Base-by-base conservation (phyloP, 2,797 vertebrate species). In the Tachyglossus aculeatus region DNA sequence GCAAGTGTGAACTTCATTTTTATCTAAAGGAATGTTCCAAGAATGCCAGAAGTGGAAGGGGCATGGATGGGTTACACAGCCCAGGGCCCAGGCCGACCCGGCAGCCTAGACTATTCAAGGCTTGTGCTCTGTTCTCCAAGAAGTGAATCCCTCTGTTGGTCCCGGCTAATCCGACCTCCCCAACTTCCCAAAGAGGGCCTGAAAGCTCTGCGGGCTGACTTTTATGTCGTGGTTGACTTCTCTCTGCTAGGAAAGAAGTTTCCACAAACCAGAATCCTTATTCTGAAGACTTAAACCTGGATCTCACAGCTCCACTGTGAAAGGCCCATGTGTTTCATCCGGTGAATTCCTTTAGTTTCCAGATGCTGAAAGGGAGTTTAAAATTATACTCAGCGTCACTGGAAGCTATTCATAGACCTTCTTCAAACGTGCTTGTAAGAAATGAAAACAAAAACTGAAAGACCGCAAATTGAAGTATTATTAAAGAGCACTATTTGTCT, bases 391-490 rank as follows among this genome's bases (percentile, higher is more conserved):
- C 76, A 73, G 36, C 41, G 51, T 71, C 74, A 29, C 10, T 40
- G 34, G 45, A 54, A 79, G 54, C 51, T 77, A 72, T 84, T 83
- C 83, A 82, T 53, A 82, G 71, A 51, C 62, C 67, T 63, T 77
- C 65, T 86, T 85, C 50, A 52, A 60, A 88, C 75, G 54, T 56
- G 65, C 66, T 79, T 59, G 53, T 77, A 77, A 67, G 72, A 51
- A 63, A 63, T 29, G 61, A 80, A 78, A 81, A 77, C 44, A 74
- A 57, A 52, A 45, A 36, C 27, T n/a, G 45, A 24, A 59, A 53
- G 27, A 47, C 63, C 67, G 40, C 38, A 71, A 48, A 64, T 78
- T 27, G 75, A 63, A 78, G 62, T 36, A 5, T 47, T 58, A 47
- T 37, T 59, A 31, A 44, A 27, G 62, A 74, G 74, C 44, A 72